Conservation (phyloP, 2,113 vertebrate genomes). For the Gambusia holbrooki region DNA sequence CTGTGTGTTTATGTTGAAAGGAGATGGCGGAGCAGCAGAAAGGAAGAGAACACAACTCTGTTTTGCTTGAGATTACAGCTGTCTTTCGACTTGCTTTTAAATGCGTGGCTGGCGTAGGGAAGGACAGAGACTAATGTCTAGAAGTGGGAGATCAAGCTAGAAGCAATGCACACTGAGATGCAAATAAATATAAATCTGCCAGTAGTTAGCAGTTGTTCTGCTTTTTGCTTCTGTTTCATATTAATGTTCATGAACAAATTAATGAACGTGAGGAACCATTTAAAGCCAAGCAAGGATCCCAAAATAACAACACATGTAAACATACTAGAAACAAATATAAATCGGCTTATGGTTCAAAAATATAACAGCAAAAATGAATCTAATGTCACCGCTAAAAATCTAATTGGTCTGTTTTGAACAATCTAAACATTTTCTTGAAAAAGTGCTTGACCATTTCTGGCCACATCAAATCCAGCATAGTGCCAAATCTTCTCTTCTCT, state of each 20-base stretch:
- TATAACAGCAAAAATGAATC: no score
- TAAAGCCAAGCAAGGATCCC: background rate
- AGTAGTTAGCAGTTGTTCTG: background rate
- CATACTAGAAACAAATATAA: no score
- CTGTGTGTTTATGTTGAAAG: constrained; percentile 7
- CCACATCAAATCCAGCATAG: background rate
- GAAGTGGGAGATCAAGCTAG: background rate
- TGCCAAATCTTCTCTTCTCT: background rate
- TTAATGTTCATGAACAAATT: background rate
- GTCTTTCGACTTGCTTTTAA: background rate
- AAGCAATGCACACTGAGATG: background rate
- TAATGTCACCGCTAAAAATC: no score
- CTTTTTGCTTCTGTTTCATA: background rate
- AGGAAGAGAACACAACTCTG: background rate
- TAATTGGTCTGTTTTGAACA: no score
- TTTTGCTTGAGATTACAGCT: background rate
- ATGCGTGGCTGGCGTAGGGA: background rate
- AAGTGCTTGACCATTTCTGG: no score
- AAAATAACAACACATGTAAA: no score
- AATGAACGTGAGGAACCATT: background rate
- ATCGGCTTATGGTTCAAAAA: no score
- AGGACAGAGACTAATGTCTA: background rate
- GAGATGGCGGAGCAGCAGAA: background rate
- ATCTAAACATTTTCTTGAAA: no score
- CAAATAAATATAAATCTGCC: background rate